Percentiles rank a stretch among this genome's conserved stretches.
Evolutionary conservation across 2,113 vertebrate species (phyloP).

Genomic region (Aegotheles bennettii): DNA sequence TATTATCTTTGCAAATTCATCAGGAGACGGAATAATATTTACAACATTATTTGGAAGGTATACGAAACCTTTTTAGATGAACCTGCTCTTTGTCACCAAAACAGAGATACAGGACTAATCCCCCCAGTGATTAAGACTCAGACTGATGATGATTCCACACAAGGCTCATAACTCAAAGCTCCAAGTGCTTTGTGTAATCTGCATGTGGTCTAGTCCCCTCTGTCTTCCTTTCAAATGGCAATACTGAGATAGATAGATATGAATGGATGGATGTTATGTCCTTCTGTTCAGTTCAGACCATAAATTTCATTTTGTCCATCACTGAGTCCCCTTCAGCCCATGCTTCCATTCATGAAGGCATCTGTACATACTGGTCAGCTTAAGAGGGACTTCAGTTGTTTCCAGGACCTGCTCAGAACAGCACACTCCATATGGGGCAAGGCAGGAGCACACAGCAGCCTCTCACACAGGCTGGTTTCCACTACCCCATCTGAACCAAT

Average conservation of each 20-base stretch:
- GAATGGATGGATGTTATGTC: too few relatives aligned
- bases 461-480: not conserved
- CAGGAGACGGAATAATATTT: not conserved
- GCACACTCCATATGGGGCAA: rapidly evolving
- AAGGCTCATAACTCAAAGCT: not conserved
- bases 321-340: not conserved
- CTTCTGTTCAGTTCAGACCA: not conserved
- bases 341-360: not conserved
- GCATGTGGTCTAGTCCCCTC: not conserved
- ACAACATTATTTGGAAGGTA: not conserved
- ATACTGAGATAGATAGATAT: not conserved
- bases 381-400: not conserved
- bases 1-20: not conserved
- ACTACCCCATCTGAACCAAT: not conserved
- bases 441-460: rapidly evolving
- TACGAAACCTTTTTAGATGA: not conserved
- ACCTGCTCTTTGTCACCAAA: not conserved
- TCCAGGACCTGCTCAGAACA: not conserved
- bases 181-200: not conserved
- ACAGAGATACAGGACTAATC: not conserved
- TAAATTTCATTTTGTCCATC: not conserved
- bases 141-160: not conserved
- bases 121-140: not conserved
- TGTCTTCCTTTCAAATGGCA: not conserved
- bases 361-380: not conserved